A percentile compares a stretch with the other conserved stretches of the same genome.
Evolutionary conservation across 2,113 vertebrate genomes (phyloP).

Genomic region (Oncorhynchus tshawytscha): DNA sequence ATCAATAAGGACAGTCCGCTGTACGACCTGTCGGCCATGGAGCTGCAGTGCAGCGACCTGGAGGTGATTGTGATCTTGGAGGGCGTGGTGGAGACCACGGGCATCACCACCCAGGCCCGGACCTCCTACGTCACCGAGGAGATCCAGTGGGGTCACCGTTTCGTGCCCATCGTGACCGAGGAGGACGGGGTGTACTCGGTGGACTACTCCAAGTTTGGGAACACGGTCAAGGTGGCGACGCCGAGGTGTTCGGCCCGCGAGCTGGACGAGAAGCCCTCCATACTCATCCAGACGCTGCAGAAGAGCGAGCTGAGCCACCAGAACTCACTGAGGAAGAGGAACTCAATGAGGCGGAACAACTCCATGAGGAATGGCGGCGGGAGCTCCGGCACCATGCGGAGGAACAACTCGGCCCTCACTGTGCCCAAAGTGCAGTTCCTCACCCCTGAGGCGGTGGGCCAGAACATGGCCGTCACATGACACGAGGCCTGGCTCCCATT

Average conservation of each 20-base stretch:
- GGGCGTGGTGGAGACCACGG: slow-evolving; percentile 95
- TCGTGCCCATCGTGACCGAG: slow-evolving; percentile 91
- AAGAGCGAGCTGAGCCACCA: slow-evolving; percentile 96
- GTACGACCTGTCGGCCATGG: slow-evolving; percentile 89
- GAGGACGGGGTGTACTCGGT: slow-evolving; percentile 94
- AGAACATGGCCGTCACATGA: slow-evolving; percentile 84
- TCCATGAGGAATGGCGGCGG: slow-evolving; percentile 68
- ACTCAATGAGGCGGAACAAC: slow-evolving; percentile 93
- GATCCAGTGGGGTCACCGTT: slow-evolving; percentile 97
- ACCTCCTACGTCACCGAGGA: slow-evolving; percentile 95
- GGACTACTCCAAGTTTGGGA: slow-evolving; percentile 98
- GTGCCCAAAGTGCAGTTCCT: slow-evolving; percentile 93
- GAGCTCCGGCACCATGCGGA: slow-evolving; percentile 69
- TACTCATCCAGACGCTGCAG: slow-evolving; percentile 94
- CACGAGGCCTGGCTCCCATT: slow-evolving; percentile 47
- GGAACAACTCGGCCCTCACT: slow-evolving; percentile 83
- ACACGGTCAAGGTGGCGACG: slow-evolving; percentile 86
- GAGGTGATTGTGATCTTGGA: slow-evolving; percentile 96
- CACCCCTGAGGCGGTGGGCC: slow-evolving; percentile 76
- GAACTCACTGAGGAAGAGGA: slow-evolving; percentile 93
- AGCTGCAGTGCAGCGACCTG: slow-evolving; percentile 90
- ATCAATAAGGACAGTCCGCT: slow-evolving; percentile 91
- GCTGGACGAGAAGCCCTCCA: slow-evolving; percentile 94
- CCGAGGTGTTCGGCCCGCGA: slow-evolving; percentile 89
- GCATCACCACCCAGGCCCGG: slow-evolving; percentile 94